phyloP scores from a whole-genome alignment of 1,140 invertebrate species.

The Aethina tumida region DNA sequence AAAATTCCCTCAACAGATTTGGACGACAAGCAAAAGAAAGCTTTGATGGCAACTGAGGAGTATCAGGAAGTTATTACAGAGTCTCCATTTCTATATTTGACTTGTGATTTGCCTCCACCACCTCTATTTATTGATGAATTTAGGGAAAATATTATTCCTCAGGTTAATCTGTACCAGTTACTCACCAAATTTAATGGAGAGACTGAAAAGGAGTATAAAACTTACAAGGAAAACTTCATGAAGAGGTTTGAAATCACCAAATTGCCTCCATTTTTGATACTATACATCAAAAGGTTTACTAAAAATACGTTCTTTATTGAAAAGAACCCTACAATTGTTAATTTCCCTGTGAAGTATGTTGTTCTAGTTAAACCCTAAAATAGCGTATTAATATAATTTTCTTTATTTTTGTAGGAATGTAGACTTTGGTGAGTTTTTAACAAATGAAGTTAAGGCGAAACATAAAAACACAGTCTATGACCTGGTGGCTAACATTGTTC shows the following conservation, averaged over 20 bases:
- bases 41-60: conserved; percentile 70
- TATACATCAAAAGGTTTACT: conserved; percentile 96
- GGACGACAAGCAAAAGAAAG: conserved; percentile 77
- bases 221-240: conserved; percentile 96
- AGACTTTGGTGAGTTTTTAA: conserved; percentile 93
- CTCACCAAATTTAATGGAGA: conserved; percentile 95
- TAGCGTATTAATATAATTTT: conserved; percentile 13
- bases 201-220: conserved; percentile 96
- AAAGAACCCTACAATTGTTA: conserved; percentile 99
- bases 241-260: conserved; percentile 93
- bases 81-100: conserved; percentile 90
- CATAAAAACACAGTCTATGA: conserved; percentile 85
- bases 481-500: conserved; percentile 95
- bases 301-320: conserved; percentile 99
- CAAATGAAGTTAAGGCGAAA: conserved; percentile 67
- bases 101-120: conserved; percentile 91
- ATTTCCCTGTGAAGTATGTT: conserved; percentile 96
- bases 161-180: conserved; percentile 90
- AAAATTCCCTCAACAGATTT: conserved; percentile 92
- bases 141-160: conserved; percentile 96
- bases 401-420: conserved; percentile 64
- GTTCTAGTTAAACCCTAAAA: background rate
- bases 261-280: conserved; percentile 93
- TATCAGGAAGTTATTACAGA: conserved; percentile 81
- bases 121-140: conserved; percentile 96